Evolutionary conservation across 2,797 vertebrate species (phyloP), one percentile per base, ranked within the genome.

Genomic region (Betta splendens): DNA sequence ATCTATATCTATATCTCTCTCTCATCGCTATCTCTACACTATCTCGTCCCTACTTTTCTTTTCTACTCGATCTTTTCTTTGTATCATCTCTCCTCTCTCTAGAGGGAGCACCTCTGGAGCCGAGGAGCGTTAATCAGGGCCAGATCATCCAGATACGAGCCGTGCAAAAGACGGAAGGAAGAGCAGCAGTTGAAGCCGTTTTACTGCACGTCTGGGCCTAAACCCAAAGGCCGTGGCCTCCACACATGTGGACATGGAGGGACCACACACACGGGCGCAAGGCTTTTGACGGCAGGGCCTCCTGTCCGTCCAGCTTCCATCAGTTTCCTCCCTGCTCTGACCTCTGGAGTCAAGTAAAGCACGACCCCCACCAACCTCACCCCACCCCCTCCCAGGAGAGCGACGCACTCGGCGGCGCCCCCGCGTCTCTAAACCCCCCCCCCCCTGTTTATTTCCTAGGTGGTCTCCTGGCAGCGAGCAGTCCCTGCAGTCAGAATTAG

Each of bases 311-410:
- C 48, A 11, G n/a, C 15, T 2, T 32, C 48, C n/a, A n/a, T 53
- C 52, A 10, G 55, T 47, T 59, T 51, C 44, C 63, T 68, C 70
- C 63, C 73, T 59, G 37, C 55, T 59, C 63, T 80, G 52, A 53
- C 63, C 69, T 37, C 72, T 29, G 38, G 54, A 82, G 79, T 74
- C 69, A 64, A 64, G 73, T 70, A 66, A 85, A 79, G 57, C 72
- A 36, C n/a, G n/a, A n/a, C 44, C 65, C 69, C 36, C 46, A 50
- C n/a, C 36, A 49, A 59, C 36, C 16, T 25, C 55, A 69, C 39
- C 45, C 7, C n/a, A 12, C 43, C 12, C 18, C 49, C 60, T 48
- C 70, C 61, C 43, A 26, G 15, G 69, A 57, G 45, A 68, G 22
- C 42, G 36, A 48, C 45, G 69, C 44, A 46, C 53, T 59, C 42